These are phyloP conservation scores for Ichneumon xanthorius DNA, from an alignment of 2,888 invertebrate species.

Conservation along the genomic window DNA sequence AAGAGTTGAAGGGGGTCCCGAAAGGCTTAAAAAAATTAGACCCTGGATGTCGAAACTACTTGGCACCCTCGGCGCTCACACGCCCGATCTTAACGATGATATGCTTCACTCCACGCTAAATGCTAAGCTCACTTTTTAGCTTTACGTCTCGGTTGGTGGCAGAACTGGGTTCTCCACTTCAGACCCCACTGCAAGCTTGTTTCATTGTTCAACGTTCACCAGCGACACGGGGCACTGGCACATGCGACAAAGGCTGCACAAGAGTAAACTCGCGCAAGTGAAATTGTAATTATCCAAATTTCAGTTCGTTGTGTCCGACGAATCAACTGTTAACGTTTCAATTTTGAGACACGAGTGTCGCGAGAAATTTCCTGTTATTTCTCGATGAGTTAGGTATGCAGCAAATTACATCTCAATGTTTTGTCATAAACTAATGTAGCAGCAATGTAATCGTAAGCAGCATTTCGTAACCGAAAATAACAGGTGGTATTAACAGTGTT, in stretches of 20 bases:
- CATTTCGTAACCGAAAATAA: no score
- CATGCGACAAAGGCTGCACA: neutral
- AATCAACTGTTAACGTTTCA: neutral
- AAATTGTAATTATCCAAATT: conserved; percentile 1
- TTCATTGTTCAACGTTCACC: conserved; percentile 51
- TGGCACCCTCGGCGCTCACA: conserved; percentile 49
- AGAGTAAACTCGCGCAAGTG: neutral
- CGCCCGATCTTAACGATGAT: conserved; percentile 49
- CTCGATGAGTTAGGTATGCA: no score
- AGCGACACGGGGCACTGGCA: conserved; percentile 25
- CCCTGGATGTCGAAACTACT: conserved; percentile 63
- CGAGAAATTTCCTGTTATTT: neutral
- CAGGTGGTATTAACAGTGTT: no score
- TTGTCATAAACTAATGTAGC: no score
- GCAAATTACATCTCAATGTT: no score
- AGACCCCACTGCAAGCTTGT: conserved; percentile 40
- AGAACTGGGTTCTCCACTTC: conserved; percentile 26
- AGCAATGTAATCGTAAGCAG: no score
- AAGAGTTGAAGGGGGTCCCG: neutral
- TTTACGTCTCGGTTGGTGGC: conserved; percentile 19
- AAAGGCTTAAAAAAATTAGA: conserved; percentile 47
- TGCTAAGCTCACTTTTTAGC: conserved; percentile 21
- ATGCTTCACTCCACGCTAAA: conserved; percentile 27
- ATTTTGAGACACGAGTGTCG: neutral
- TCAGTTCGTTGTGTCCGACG: neutral